Base-by-base conservation (phyloP, 2,113 vertebrate genomes). In the Regulus satrapa region DNA sequence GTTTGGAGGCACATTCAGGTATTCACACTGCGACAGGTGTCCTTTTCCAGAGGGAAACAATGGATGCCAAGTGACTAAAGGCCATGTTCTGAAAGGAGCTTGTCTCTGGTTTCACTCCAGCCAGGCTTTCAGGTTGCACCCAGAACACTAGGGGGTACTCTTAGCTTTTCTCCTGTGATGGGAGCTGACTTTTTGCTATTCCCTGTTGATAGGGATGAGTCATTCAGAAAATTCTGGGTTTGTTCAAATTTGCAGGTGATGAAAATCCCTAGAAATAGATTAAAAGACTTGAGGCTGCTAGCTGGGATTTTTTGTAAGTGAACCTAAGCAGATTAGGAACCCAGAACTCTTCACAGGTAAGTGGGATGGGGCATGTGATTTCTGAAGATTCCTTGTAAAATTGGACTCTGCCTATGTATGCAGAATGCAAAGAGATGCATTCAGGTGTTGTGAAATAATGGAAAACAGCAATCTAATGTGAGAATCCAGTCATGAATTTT, bases 221-320 rank as follows among this genome's bases (percentile, higher is more conserved):
- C 67, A 95, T 90, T 94, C 71, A 85, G 92, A 94, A 96, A 92
- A 86, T 95, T 95, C 82, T 96, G 85, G 52, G 64, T 88, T 92
- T 94, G 85, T 86, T 86, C 67, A 88, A 74, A 83, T 82, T 77
- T 89, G 72, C 78, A 94, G 82, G 81, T 88, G 82, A 63, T 92
- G 87, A 59, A 67, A 95, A 94, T 61, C n/a, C 67, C 72, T 72
- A 80, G 81, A 80, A 96, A 94, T 51, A 93, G 89, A 92, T 58
- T 32, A 64, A 83, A 95, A 85, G 32, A 63, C 49, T 69, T 88
- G 58, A 83, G 21, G 34, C 59, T 77, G 72, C 83, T 71, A 89
- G 66, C 17, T 93, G 67, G 68, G n/a, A 58, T 86, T 94, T 93
- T 74, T 69, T 69, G 12, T 76, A 52, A 69, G 72, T 43, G 78